A percentile compares a stretch with the other conserved stretches of the same genome.
phyloP scores from a whole-genome alignment of 2,888 invertebrate genomes.

The Cheilosia vernalis region DNA sequence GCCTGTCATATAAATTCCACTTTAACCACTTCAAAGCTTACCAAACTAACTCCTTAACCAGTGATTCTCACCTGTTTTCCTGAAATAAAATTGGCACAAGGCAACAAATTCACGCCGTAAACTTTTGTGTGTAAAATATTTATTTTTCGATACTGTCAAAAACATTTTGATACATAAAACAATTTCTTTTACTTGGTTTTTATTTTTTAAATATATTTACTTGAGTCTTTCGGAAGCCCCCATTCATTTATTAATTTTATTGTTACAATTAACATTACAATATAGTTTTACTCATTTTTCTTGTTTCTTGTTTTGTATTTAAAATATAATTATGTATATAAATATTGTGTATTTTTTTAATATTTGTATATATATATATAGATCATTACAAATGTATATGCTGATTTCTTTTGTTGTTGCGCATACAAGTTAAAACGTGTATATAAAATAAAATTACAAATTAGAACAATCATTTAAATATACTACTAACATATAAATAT shows the following conservation, averaged over 20 bases:
- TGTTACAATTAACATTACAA: constrained; percentile 61
- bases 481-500: not conserved
- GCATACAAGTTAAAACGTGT: constrained; percentile 33
- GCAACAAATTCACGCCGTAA: not conserved
- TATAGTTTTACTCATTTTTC: constrained; percentile 45
- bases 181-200: constrained; percentile 7
- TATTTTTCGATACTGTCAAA: constrained; percentile 69
- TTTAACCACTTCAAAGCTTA: not conserved
- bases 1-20: too few relatives aligned
- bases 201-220: constrained; percentile 44
- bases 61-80: not conserved
- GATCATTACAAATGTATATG: constrained; percentile 51
- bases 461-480: constrained; percentile 41
- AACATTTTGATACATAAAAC: constrained; percentile 55
- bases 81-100: not conserved
- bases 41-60: not conserved
- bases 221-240: constrained; percentile 74
- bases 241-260: constrained; percentile 46
- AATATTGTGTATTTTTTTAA: constrained; percentile 62
- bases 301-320: constrained; percentile 32
- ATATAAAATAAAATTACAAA: constrained; percentile 48
- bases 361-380: constrained; percentile 44
- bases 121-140: constrained; percentile 69
- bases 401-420: constrained; percentile 42
- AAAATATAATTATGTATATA: constrained; percentile 67